Evolutionary conservation across 2,113 vertebrate genomes (phyloP), one percentile per base, ranked within the genome.

Genomic region (Scomber scombrus): DNA sequence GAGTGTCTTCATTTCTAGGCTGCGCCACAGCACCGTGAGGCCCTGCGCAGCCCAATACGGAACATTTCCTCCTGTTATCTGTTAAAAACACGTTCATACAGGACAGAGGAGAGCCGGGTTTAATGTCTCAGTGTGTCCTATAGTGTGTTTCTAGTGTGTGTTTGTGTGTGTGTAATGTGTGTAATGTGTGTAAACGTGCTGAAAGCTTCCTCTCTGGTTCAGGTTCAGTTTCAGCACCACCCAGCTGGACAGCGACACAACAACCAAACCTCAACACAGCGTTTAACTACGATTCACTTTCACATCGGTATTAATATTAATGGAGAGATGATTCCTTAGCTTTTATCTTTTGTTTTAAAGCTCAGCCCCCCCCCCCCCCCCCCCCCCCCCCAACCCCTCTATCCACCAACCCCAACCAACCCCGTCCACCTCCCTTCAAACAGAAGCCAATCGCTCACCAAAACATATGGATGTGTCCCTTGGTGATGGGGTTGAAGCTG

Each of bases 381-480:
- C 31, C 5, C 31, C 31, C 31, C 31, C 31, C 4, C 23, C 14
- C 10, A 15, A 9, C 12, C 13, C 5, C n/a, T n/a, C n/a, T 1
- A 54, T 14, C 21, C 50, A 13, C 40, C 19, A 43, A 3, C 19
- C 11, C 19, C 11, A 19, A 19, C 26, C 1, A 46, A 11, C 6
- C 56, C 43, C 23, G 12, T 13, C 15, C 11, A 46, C 6, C 49
- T 15, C 14, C 60, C 65, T 0, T 89, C 57, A 19, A 3, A n/a
- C 6, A 31, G 9, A 18, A 18, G 14, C 11, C 49, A 64, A 61
- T 46, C 11, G 23, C 97, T 96, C 93, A 99, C 98, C 98, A 88
- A 88, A 99, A 99, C 97, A 99, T 98, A 92, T 99, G 97, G 89
- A 99, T 95, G 94, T 99, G 97, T 83, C 97, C 97, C 89, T 97